Percentiles rank a stretch among this genome's conserved stretches.
Evolutionary conservation across 2,113 vertebrate species (phyloP).

Genomic region (Percina caprodes): DNA sequence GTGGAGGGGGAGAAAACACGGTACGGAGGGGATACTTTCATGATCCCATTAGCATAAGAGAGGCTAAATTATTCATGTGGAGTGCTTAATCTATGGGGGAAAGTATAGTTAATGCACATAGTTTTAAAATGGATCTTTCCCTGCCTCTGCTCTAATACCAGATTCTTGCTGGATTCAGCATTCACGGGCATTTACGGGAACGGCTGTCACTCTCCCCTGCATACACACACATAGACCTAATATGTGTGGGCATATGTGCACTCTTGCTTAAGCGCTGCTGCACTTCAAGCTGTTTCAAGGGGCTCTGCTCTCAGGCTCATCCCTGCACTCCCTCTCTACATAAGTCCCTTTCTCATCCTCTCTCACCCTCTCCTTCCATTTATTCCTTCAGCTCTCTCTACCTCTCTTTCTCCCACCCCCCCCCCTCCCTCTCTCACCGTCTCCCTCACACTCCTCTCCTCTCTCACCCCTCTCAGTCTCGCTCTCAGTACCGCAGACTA

Average conservation of each 20-base stretch:
- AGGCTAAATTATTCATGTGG: slow-evolving; percentile 99
- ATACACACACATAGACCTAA: slow-evolving; percentile 37
- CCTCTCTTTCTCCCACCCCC: slow-evolving; percentile 14
- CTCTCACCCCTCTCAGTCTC: slow-evolving; percentile 71
- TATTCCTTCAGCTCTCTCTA: slow-evolving; percentile 54
- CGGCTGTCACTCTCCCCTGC: slow-evolving; percentile 83
- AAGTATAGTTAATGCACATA: slow-evolving; percentile 99
- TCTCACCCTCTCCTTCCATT: slow-evolving; percentile 58
- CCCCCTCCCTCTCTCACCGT: slow-evolving; percentile 19
- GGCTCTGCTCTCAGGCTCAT: slow-evolving; percentile 82
- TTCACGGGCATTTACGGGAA: slow-evolving; percentile 96
- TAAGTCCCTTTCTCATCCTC: slow-evolving; percentile 77
- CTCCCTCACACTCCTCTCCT: slow-evolving; percentile 56
- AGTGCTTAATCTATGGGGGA: slow-evolving; percentile 99
- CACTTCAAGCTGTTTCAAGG: slow-evolving; percentile 89
- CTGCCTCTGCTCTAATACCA: slow-evolving; percentile 94
- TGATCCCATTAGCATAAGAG: slow-evolving; percentile 99
- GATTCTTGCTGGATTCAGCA: slow-evolving; percentile 98
- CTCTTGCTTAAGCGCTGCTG: slow-evolving; percentile 79
- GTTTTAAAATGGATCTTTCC: slow-evolving; percentile 99
- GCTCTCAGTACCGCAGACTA: slow-evolving; percentile 89
- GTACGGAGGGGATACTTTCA: slow-evolving; percentile 97
- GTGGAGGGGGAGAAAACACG: slow-evolving; percentile 79
- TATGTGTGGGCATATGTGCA: slow-evolving; percentile 55
- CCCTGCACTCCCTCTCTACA: slow-evolving; percentile 59